Conservation (phyloP, 1,140 invertebrate species). For the Carposina sasakii region DNA sequence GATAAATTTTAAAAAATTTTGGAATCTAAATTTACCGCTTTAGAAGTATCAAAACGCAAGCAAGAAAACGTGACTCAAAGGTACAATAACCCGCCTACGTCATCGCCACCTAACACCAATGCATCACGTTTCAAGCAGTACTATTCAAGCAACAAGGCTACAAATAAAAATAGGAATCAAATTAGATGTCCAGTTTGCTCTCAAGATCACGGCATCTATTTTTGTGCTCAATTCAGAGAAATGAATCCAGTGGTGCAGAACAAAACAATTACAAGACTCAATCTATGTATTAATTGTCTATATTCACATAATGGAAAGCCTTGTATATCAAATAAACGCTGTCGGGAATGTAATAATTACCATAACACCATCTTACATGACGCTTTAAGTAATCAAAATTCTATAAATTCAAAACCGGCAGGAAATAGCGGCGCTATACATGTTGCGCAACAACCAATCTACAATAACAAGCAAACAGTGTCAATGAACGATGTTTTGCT, state of each 20-base stretch:
- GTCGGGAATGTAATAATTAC: slow-evolving; percentile 14
- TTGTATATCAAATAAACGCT: slow-evolving; percentile 21
- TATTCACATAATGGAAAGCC: slow-evolving; percentile 11
- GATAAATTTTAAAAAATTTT: neutral
- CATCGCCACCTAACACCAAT: neutral
- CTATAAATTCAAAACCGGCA: too few relatives aligned
- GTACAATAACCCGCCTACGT: neutral
- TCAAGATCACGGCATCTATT: slow-evolving; percentile 13
- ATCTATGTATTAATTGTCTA: slow-evolving; percentile 21
- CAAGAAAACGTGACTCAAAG: neutral
- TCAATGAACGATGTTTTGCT: too few relatives aligned
- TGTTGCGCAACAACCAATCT: too few relatives aligned
- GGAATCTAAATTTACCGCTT: neutral
- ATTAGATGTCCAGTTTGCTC: slow-evolving; percentile 21
- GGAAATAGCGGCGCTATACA: too few relatives aligned
- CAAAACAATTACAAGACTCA: slow-evolving; percentile 10
- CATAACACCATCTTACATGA: slow-evolving; percentile 22
- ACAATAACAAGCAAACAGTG: too few relatives aligned
- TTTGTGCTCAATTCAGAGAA: slow-evolving; percentile 17
- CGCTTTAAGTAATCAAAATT: neutral
- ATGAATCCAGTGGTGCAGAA: slow-evolving; percentile 14
- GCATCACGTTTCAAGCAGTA: neutral
- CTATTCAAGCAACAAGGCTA: too few relatives aligned
- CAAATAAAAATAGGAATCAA: neutral
- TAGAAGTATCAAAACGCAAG: neutral